phyloP scores from a whole-genome alignment of 2,113 vertebrate species.

The Lasiurus borealis region DNA sequence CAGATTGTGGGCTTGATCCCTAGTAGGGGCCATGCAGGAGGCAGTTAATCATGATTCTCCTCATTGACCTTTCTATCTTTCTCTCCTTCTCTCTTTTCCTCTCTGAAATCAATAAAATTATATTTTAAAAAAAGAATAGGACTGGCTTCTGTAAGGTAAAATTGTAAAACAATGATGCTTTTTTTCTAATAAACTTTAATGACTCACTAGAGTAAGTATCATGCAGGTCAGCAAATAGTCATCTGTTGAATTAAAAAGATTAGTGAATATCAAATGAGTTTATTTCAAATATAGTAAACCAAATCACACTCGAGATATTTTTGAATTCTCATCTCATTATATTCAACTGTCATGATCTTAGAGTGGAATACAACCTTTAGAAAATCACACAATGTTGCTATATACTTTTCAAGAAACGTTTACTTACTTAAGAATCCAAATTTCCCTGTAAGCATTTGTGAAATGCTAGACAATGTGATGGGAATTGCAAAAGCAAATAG shows the following conservation, averaged over 20 bases:
- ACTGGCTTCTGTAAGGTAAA: not conserved
- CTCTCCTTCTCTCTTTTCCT: too few relatives aligned
- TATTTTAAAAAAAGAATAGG: not conserved
- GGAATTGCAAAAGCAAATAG: not conserved
- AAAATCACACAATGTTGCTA: not conserved
- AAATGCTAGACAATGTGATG: not conserved
- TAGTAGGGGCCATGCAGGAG: too few relatives aligned
- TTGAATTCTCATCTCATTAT: not conserved
- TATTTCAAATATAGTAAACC: constrained; percentile 7
- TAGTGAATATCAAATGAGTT: not conserved
- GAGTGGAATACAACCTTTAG: not conserved
- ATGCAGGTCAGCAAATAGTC: not conserved
- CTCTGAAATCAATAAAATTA: too few relatives aligned
- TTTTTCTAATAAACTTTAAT: not conserved
- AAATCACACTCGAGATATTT: not conserved
- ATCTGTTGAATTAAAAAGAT: not conserved
- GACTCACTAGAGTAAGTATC: not conserved
- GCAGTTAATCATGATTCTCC: too few relatives aligned
- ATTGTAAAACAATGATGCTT: not conserved
- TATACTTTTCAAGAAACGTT: not conserved
- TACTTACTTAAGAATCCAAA: not conserved
- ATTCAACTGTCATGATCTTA: not conserved
- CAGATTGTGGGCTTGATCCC: too few relatives aligned
- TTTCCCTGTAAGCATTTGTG: not conserved
- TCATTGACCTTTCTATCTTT: too few relatives aligned